Percentiles rank a stretch among this genome's conserved stretches.
phyloP scores from a whole-genome alignment of 2,113 vertebrate genomes.

The Puntigrus tetrazona region DNA sequence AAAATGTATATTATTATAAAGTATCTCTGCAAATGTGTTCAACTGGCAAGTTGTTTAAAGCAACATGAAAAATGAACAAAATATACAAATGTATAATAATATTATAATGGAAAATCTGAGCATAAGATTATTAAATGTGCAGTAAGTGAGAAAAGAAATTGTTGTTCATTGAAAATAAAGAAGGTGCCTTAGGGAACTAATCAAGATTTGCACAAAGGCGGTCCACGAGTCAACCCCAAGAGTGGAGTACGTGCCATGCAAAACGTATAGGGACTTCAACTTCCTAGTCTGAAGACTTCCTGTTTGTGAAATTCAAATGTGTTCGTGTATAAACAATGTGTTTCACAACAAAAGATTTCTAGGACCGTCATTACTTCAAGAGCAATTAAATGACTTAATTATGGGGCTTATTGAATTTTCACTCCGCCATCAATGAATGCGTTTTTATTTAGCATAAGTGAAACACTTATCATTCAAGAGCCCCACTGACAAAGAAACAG shows the following conservation, averaged over 20 bases:
- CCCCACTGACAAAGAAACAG: not conserved
- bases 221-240: not conserved
- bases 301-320: not conserved
- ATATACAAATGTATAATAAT: not conserved
- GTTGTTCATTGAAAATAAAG: not conserved
- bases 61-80: not conserved
- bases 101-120: not conserved
- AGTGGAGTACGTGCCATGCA: not conserved
- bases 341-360: not conserved
- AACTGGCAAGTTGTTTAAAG: too few relatives aligned
- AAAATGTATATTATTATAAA: too few relatives aligned
- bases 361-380: slow-evolving; percentile 21
- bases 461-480: slow-evolving; percentile 32
- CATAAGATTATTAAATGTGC: not conserved
- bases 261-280: not conserved
- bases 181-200: slow-evolving; percentile 1
- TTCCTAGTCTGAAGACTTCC: not conserved
- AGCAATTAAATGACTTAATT: slow-evolving; percentile 14
- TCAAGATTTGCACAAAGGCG: slow-evolving; percentile 21
- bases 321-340: not conserved
- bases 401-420: slow-evolving; percentile 14
- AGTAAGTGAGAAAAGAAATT: not conserved
- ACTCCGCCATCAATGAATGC: not conserved
- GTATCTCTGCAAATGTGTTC: too few relatives aligned
- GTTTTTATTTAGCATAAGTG: slow-evolving; percentile 23